Evolutionary conservation across 2,797 vertebrate species (phyloP).

Genomic region (Euphonia xanthogaster): DNA sequence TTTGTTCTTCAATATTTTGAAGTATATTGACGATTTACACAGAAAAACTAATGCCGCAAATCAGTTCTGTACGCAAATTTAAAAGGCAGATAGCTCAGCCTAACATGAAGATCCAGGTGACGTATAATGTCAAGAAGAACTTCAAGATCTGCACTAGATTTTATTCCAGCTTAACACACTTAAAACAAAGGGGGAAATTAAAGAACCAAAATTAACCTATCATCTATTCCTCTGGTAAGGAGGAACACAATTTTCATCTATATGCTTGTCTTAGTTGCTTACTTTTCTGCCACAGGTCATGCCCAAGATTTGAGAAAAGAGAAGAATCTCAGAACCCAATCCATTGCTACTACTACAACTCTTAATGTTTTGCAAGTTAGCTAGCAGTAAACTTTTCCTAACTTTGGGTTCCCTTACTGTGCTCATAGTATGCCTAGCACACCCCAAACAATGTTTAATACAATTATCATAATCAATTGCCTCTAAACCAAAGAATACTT

Average conservation of each 20-base stretch:
- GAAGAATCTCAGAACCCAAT: background rate
- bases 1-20: background rate
- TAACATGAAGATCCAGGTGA: background rate
- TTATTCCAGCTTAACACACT: background rate
- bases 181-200: background rate
- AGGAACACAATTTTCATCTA: background rate
- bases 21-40: rapidly evolving
- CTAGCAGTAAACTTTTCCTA: background rate
- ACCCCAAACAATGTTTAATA: background rate
- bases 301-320: background rate
- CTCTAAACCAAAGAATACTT: background rate
- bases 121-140: background rate
- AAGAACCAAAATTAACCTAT: background rate
- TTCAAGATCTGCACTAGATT: background rate
- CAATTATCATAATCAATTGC: background rate
- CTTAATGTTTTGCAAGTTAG: background rate
- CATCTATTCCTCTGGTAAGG: background rate
- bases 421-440: background rate
- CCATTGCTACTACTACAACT: background rate
- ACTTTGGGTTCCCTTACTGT: background rate
- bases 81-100: background rate
- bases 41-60: background rate
- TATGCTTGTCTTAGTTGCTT: background rate
- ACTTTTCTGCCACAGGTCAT: background rate
- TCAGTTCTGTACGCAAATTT: background rate